phyloP scores from a whole-genome alignment of 2,888 invertebrate species.

The Prionchulus punctatus region DNA sequence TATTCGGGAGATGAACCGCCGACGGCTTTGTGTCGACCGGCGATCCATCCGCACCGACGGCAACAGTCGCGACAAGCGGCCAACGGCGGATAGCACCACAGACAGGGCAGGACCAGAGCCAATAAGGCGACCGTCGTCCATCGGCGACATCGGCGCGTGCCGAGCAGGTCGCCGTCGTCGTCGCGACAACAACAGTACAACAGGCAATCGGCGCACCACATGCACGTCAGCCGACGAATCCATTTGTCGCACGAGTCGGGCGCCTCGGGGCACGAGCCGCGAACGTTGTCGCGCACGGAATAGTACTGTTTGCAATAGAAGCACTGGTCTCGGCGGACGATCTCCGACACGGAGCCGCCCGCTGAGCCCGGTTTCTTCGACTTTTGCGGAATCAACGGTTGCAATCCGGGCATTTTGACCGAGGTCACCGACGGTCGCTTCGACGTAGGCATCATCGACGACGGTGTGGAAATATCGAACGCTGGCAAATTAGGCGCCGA shows the following conservation, averaged over 20 bases:
- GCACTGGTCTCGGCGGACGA: conserved; percentile 32
- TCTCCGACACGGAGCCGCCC: not conserved
- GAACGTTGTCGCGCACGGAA: conserved; percentile 62
- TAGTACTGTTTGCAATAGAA: conserved; percentile 45
- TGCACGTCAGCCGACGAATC: conserved; percentile 64
- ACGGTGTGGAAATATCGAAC: too few relatives aligned
- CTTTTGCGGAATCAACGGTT: not conserved
- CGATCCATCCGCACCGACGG: conserved; percentile 60
- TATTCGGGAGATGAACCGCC: too few relatives aligned
- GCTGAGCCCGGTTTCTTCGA: not conserved
- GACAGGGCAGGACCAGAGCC: conserved; percentile 71
- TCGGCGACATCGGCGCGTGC: conserved; percentile 43
- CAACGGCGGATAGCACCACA: conserved; percentile 80
- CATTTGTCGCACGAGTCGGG: conserved; percentile 64
- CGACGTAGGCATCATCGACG: not conserved
- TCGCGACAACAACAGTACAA: conserved; percentile 77
- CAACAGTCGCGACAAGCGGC: conserved; percentile 67
- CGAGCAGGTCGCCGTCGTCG: conserved; percentile 20
- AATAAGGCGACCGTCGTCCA: conserved; percentile 72
- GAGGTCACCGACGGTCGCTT: not conserved
- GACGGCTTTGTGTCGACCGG: conserved; percentile 51
- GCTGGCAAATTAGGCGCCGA: too few relatives aligned
- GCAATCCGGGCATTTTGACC: too few relatives aligned
- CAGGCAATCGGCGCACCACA: conserved; percentile 71
- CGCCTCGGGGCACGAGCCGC: conserved; percentile 54